A percentile compares a stretch with the other conserved stretches of the same genome.
Conservation (phyloP, 2,113 vertebrate species). For the Empidonax traillii region DNA sequence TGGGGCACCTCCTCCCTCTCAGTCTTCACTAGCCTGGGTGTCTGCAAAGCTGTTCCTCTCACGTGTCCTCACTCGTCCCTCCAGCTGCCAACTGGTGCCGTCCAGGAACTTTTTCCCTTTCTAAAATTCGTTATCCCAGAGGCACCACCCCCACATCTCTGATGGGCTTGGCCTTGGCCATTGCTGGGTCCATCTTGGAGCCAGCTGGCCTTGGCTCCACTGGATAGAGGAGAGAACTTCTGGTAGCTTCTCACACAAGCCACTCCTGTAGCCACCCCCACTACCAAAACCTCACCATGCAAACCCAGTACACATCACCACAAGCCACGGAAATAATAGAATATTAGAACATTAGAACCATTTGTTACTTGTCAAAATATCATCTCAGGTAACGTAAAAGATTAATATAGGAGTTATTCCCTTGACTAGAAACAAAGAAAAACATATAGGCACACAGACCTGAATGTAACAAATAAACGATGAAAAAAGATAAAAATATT, state of each 20-base stretch:
- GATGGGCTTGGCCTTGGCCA: neutral
- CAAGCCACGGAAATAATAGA: neutral
- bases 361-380: neutral
- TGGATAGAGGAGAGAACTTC: neutral
- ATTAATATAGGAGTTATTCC: neutral
- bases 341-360: neutral
- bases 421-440: neutral
- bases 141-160: rapidly evolving
- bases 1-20: neutral
- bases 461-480: neutral
- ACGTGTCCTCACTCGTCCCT: too few species aligned
- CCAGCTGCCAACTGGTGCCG: neutral
- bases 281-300: neutral
- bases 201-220: neutral
- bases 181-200: neutral
- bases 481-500: neutral
- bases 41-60: neutral
- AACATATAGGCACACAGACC: neutral
- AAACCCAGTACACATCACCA: neutral
- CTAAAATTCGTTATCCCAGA: neutral
- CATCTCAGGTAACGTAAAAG: neutral
- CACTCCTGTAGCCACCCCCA: neutral
- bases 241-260: neutral
- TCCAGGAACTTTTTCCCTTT: neutral
- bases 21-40: neutral